phyloP scores from a whole-genome alignment of 2,797 vertebrate genomes.

The Hafferia zeledoni region DNA sequence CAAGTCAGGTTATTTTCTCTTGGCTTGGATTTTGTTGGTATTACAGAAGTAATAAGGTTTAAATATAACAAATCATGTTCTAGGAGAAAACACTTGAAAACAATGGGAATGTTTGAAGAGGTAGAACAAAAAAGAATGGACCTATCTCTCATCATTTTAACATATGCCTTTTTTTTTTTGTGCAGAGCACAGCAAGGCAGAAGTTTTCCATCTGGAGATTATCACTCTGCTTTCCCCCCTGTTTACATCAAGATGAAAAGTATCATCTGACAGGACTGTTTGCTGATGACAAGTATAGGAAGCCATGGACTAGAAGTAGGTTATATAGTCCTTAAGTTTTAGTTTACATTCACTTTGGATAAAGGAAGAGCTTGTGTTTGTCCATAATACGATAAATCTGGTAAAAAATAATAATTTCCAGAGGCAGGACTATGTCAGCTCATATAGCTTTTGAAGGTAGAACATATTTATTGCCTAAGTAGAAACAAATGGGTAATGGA shows the following conservation, averaged over 20 bases:
- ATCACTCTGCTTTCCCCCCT: constrained; percentile 73
- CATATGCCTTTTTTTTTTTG: not conserved
- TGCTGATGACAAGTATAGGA: constrained; percentile 72
- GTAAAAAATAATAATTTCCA: not conserved
- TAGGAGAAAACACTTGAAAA: not conserved
- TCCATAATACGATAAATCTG: not conserved
- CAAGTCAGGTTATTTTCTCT: not conserved
- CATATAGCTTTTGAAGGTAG: not conserved
- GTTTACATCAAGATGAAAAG: constrained; percentile 70
- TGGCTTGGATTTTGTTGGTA: not conserved
- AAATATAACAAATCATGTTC: not conserved
- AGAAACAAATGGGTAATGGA: not conserved
- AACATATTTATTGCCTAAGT: not conserved
- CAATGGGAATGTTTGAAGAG: not conserved
- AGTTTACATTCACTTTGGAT: constrained; percentile 7
- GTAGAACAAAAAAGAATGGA: not conserved
- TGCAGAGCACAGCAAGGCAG: constrained; percentile 71
- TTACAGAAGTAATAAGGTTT: not conserved
- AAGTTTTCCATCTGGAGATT: constrained; percentile 71
- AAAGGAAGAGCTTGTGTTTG: not conserved
- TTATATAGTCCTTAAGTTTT: not conserved
- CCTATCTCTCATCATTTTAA: not conserved
- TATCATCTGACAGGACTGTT: constrained; percentile 61
- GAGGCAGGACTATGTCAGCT: not conserved
- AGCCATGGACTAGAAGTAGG: constrained; percentile 79